Evolutionary conservation across 2,797 vertebrate species (phyloP).

Genomic region (Premnoplex brunnescens): DNA sequence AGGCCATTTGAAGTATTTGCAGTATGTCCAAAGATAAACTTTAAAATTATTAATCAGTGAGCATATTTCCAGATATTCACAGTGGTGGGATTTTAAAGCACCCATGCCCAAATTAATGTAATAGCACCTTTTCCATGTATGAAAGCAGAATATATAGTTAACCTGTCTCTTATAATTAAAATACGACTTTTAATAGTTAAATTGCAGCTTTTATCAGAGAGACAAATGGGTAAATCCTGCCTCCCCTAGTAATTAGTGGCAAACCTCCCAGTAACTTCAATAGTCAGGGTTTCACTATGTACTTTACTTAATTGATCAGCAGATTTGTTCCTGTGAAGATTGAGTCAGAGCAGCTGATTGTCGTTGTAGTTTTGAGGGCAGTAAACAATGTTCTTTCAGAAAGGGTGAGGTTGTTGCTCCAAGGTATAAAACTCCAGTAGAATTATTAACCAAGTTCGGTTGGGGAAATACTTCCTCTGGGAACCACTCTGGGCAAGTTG

Average conservation of each 20-base stretch:
- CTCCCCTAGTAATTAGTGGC: background rate
- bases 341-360: constrained; percentile 37
- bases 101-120: background rate
- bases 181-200: background rate
- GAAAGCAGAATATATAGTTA: background rate
- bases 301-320: constrained; percentile 32
- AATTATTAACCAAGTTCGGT: constrained; percentile 36
- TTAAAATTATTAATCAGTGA: background rate
- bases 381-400: constrained; percentile 13
- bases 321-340: background rate
- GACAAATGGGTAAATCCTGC: background rate
- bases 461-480: background rate
- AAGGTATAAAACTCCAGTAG: background rate
- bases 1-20: background rate
- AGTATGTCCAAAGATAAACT: background rate
- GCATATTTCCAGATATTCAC: background rate
- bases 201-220: background rate
- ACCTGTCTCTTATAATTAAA: background rate
- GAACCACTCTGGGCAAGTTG: background rate
- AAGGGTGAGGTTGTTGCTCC: constrained; percentile 1
- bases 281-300: constrained; percentile 14
- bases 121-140: background rate
- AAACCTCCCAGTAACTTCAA: background rate
- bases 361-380: background rate
- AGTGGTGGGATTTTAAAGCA: background rate